Evolutionary conservation across 2,888 invertebrate genomes (phyloP).

Genomic region (Timema podura): DNA sequence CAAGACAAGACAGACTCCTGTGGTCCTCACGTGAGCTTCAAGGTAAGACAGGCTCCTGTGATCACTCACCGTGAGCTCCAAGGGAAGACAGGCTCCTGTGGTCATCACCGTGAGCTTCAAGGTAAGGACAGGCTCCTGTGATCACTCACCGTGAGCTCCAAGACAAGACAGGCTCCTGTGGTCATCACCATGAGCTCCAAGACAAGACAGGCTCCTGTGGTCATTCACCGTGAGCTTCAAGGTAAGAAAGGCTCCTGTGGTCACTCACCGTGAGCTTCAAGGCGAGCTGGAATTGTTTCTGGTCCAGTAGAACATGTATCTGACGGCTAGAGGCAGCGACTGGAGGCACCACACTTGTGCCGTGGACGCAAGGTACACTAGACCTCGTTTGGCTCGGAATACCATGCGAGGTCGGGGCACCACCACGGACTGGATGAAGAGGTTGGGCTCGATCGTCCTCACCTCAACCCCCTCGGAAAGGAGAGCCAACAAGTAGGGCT

Average conservation of each 20-base stretch:
- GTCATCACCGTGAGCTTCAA: no score
- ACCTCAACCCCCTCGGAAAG: conserved; percentile 80
- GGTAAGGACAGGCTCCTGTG: no score
- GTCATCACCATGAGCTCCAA: no score
- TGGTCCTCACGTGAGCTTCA: background rate
- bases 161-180: conserved; percentile 74
- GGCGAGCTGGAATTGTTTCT: conserved; percentile 92
- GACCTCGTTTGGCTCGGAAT: conserved; percentile 69
- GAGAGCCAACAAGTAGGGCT: conserved; percentile 86
- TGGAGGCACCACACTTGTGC: conserved; percentile 87
- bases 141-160: conserved; percentile 76
- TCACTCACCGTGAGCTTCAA: conserved; percentile 77
- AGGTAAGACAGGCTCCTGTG: no score
- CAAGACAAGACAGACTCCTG: no score
- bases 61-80: background rate
- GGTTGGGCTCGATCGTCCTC: conserved; percentile 75
- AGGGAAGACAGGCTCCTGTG: no score
- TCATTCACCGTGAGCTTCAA: no score
- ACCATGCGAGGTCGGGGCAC: conserved; percentile 70
- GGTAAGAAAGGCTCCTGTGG: background rate
- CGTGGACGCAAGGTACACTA: conserved; percentile 80
- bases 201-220: no score
- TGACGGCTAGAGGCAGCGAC: conserved; percentile 79
- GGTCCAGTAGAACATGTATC: conserved; percentile 75
- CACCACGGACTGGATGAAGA: conserved; percentile 76